Base-by-base conservation (phyloP, 2,113 vertebrate species). In the Willisornis vidua region DNA sequence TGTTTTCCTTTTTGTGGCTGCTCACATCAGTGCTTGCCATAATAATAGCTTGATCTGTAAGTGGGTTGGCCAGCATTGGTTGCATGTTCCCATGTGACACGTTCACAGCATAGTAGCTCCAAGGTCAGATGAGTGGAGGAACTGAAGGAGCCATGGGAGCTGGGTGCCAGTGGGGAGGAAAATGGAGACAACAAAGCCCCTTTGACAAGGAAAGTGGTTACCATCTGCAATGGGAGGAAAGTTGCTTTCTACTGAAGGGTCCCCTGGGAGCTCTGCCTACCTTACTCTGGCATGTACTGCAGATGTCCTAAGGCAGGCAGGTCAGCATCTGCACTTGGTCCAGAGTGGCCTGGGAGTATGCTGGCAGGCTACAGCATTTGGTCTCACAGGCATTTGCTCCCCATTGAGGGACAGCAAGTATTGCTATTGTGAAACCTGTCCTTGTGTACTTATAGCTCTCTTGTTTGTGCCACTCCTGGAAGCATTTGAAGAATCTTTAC, bases 1-100 rank as follows among this genome's bases (percentile, higher is more conserved):
- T 89, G 61, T 86, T 96, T 95, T 83, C 65, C 76, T 92, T 93
- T 91, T 89, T 86, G 90, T 90, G 94, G 80, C 81, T 94, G 81
- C 75, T 93, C 94, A 77, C 86, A 93, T 92, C 63, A 78, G 63
- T 80, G 85, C 84, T 71, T 90, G 41, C 52, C 91, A 66, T 82
- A 93, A 77, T 66, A 89, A 91, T 61, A 93, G 80, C 65, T 83
- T 14, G 1, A 29, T 66, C 84, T 92, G 78, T 72, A 66, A n/a
- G 80, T 48, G 72, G 59, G 59, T 33, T 96, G 89, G 85, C 52
- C 48, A 49, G 75, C 49, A 63, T 0, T 8, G 61, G 52, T 35
- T 71, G 63, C 65, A 2, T 61, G 72, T 87, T 91, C 65, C 88
- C 12, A 0, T 63, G 91, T 79, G 48, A 63, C 17, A 29, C 0